A percentile compares a stretch with the other conserved stretches of the same genome.
Evolutionary conservation across 2,797 vertebrate species (phyloP).

Genomic region (Mus minutoides): DNA sequence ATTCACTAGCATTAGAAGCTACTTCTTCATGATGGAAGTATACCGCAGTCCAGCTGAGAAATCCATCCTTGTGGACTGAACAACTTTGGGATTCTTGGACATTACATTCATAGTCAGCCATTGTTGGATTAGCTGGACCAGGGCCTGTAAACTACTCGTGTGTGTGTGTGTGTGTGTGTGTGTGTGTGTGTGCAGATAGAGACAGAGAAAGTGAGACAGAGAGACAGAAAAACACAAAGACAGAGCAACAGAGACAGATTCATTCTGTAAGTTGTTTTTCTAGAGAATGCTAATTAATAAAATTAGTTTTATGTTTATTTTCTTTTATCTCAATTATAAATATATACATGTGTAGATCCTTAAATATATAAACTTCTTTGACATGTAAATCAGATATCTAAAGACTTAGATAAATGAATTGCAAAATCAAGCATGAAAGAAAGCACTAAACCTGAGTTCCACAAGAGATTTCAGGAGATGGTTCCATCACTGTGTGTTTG

Average conservation of each 20-base stretch:
- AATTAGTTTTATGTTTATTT: neutral
- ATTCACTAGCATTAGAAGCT: neutral
- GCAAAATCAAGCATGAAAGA: neutral
- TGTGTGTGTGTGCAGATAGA: no score
- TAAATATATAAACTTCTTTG: neutral
- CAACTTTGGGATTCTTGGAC: neutral
- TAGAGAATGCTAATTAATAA: neutral
- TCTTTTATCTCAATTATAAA: neutral
- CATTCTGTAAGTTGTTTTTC: neutral
- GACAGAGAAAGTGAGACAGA: rapidly evolving
- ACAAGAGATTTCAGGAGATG: neutral
- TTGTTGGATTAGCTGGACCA: neutral
- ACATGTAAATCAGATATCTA: neutral
- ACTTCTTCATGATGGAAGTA: neutral
- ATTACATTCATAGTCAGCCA: neutral
- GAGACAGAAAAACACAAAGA: no score
- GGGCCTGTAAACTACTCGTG: no score
- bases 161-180: no score
- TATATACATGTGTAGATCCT: no score
- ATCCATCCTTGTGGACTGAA: neutral
- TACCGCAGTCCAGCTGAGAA: neutral
- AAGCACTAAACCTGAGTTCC: neutral
- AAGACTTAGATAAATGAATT: neutral
- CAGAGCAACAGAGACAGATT: neutral
- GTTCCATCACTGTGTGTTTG: neutral